phyloP scores from a whole-genome alignment of 2,113 vertebrate species.

The Platysteira castanea region DNA sequence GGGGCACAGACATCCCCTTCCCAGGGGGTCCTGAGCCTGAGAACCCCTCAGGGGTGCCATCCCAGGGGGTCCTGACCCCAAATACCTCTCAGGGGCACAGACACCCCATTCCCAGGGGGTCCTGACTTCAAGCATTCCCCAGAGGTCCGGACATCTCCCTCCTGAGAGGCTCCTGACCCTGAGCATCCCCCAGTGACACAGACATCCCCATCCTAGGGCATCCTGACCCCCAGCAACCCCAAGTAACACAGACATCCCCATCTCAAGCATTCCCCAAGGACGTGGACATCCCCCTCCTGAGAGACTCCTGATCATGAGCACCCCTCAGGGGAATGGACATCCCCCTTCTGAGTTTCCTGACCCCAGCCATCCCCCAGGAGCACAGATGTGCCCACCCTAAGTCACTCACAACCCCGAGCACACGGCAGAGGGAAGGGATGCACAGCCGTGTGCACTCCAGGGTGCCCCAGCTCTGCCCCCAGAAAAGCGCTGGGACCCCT shows the following conservation, averaged over 20 bases:
- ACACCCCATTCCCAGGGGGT: fast-evolving
- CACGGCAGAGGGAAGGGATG: fast-evolving
- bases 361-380: not conserved
- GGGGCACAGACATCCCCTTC: fast-evolving
- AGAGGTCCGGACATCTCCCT: not conserved
- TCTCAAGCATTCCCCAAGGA: not conserved
- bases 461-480: not conserved
- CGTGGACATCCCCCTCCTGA: fast-evolving
- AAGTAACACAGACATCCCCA: no score
- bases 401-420: fast-evolving
- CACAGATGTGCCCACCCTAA: not conserved
- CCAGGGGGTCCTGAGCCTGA: not conserved
- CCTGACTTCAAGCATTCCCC: not conserved
- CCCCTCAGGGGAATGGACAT: not conserved
- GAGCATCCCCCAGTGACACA: fast-evolving
- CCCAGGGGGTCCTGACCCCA: fast-evolving
- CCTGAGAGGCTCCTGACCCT: not conserved
- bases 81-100: no score
- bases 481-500: not conserved
- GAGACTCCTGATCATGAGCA: fast-evolving
- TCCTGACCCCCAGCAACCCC: not conserved
- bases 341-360: not conserved
- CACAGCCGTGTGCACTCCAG: fast-evolving
- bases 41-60: no score
- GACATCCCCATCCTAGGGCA: fast-evolving